Conservation (phyloP, 2,113 vertebrate genomes). For the Psettodes erumei region DNA sequence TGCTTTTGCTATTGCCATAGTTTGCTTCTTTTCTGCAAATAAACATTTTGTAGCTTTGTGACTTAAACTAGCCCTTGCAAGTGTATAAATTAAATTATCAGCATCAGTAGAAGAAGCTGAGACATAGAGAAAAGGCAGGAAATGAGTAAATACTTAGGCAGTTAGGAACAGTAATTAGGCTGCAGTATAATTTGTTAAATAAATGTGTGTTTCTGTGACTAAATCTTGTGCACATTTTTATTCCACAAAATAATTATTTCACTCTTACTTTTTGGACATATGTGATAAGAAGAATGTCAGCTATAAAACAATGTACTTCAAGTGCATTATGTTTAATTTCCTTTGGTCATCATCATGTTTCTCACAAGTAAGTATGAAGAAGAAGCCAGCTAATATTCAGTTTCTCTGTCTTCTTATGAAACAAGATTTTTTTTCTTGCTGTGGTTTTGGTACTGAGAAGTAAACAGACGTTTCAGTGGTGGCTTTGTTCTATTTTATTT, state of each 20-base stretch:
- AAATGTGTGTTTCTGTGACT: slow-evolving; percentile 37
- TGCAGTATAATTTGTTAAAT: slow-evolving; percentile 28
- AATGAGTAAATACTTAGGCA: neutral
- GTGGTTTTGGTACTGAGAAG: too few species aligned
- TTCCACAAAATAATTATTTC: neutral
- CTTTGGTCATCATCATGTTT: neutral
- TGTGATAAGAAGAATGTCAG: neutral
- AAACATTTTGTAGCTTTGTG: slow-evolving; percentile 22
- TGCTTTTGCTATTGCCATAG: neutral
- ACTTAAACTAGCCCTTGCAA: slow-evolving; percentile 9
- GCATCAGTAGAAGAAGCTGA: neutral
- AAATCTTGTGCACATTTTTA: neutral
- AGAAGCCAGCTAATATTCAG: neutral
- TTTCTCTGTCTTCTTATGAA: too few species aligned
- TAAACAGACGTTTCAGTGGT: too few species aligned
- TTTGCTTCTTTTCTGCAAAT: slow-evolving; percentile 11
- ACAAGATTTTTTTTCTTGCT: too few species aligned
- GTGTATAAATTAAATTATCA: slow-evolving; percentile 20
- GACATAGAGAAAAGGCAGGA: neutral
- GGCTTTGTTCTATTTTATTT: too few species aligned
- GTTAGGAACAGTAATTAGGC: slow-evolving; percentile 9
- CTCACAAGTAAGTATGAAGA: neutral
- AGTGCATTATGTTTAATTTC: neutral
- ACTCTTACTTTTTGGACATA: too few species aligned
- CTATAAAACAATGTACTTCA: neutral